phyloP scores from a whole-genome alignment of 2,797 vertebrate genomes.

The Sciurus vulgaris region DNA sequence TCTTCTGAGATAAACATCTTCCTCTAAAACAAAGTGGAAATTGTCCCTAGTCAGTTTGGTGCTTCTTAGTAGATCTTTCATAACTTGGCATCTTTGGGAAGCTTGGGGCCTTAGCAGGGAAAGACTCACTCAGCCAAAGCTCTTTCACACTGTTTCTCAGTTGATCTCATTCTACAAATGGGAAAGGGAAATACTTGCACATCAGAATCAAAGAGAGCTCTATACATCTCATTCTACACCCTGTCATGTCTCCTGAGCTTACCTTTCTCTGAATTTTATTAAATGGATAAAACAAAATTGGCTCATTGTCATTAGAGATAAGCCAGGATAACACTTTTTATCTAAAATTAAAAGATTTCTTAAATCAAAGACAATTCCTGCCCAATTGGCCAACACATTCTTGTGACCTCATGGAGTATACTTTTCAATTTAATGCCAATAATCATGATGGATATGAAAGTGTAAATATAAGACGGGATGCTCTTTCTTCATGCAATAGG shows the following conservation, averaged over 20 bases:
- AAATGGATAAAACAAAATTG: not conserved
- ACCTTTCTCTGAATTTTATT: not conserved
- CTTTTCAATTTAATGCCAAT: slow-evolving; percentile 56
- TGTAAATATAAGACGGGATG: not conserved
- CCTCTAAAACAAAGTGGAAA: not conserved
- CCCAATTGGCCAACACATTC: not conserved
- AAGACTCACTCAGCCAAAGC: not conserved
- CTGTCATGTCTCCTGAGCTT: not conserved
- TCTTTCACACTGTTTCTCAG: not conserved
- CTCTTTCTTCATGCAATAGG: slow-evolving; percentile 65
- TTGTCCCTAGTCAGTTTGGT: not conserved
- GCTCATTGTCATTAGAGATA: not conserved
- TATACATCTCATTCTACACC: not conserved
- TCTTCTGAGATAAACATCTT: not conserved
- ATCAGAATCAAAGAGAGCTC: not conserved
- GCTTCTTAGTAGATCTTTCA: not conserved
- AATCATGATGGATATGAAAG: not conserved
- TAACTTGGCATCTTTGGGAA: not conserved
- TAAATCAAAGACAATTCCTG: not conserved
- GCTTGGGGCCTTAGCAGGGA: not conserved
- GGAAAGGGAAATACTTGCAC: not conserved
- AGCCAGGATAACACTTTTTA: not conserved
- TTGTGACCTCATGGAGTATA: not conserved
- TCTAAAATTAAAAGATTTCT: not conserved
- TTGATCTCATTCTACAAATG: not conserved